phyloP scores from a whole-genome alignment of 2,888 invertebrate genomes.

The Napeogenes inachia region DNA sequence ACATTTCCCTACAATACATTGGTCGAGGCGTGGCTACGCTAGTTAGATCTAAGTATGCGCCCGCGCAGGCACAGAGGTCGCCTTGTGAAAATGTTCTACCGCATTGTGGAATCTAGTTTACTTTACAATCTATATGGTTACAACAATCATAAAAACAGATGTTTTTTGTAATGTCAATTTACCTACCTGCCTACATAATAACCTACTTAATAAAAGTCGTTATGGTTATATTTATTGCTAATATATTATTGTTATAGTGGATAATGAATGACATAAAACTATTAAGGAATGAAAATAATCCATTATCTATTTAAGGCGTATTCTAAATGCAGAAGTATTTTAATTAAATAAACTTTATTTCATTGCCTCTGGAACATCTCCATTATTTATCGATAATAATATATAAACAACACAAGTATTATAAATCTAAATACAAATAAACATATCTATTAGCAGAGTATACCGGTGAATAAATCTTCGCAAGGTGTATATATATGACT shows the following conservation, averaged over 20 bases:
- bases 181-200: no score
- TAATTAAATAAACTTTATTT: not conserved
- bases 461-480: conserved; percentile 46
- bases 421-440: conserved; percentile 34
- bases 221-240: no score
- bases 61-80: conserved; percentile 40
- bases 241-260: no score
- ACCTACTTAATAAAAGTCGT: no score
- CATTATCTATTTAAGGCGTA: no score
- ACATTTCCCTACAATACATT: conserved; percentile 73
- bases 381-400: not conserved
- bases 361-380: not conserved
- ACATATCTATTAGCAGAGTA: conserved; percentile 31
- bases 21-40: conserved; percentile 49
- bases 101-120: conserved; percentile 41
- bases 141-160: no score
- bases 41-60: conserved; percentile 56
- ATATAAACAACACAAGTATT: conserved; percentile 11
- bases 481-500: conserved; percentile 12
- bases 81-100: conserved; percentile 38
- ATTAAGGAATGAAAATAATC: no score
- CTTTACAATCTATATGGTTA: no score
- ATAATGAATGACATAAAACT: no score
- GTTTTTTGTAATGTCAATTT: no score
- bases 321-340: no score